Conservation (phyloP, 2,888 invertebrate genomes). For the Macaria liturata region DNA sequence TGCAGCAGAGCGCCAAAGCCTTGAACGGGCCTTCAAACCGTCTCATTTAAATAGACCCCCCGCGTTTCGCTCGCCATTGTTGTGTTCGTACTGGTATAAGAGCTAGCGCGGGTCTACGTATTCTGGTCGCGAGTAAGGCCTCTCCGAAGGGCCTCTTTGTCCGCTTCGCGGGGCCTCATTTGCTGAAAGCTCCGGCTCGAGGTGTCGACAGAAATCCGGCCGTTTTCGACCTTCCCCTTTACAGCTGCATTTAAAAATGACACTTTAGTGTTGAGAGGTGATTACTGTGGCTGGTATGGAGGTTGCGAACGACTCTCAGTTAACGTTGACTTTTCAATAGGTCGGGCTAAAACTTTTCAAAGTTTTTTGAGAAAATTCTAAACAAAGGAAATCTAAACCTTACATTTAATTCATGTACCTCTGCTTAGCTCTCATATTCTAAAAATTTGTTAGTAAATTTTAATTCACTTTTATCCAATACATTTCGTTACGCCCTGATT, state of each 20-base stretch:
- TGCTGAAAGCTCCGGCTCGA: conserved; percentile 68
- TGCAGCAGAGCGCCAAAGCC: conserved; percentile 43
- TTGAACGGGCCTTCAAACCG: conserved; percentile 28
- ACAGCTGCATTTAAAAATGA: conserved; percentile 47
- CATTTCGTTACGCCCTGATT: too few relatives aligned
- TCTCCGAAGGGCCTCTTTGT: conserved; percentile 64
- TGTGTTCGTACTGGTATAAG: conserved; percentile 38
- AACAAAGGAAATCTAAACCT: too few relatives aligned
- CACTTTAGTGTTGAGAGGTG: conserved; percentile 35
- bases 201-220: conserved; percentile 64
- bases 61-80: conserved; percentile 39
- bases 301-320: too few relatives aligned
- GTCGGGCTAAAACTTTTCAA: too few relatives aligned
- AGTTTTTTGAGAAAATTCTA: too few relatives aligned
- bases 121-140: conserved; percentile 41
- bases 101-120: conserved; percentile 37
- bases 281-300: conserved; percentile 9
- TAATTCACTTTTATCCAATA: too few relatives aligned
- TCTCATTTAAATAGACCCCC: conserved; percentile 49
- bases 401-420: too few relatives aligned
- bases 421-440: too few relatives aligned
- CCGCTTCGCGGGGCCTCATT: conserved; percentile 61
- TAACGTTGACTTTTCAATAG: too few relatives aligned
- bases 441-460: too few relatives aligned
- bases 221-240: conserved; percentile 50